Base-by-base conservation (phyloP, 2,888 invertebrate genomes). In the Sphaerophoria rueppellii region DNA sequence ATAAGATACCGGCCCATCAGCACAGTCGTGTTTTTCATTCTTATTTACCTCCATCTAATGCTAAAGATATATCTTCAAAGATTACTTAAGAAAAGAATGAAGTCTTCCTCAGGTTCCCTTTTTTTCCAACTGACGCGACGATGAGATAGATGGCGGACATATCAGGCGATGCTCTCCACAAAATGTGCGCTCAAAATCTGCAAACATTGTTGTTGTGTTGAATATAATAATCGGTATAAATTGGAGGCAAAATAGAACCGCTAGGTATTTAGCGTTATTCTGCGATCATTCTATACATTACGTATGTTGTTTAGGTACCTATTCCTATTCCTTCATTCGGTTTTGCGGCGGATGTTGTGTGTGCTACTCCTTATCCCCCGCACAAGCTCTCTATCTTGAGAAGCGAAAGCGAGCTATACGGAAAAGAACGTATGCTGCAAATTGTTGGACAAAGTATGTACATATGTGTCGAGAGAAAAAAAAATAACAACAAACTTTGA, bases 181-280 rank as follows among this genome's bases (percentile, higher is more conserved):
- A 67, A 73, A 61, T 50, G 61, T 73, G 61, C 78, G 78, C 55
- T 50, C 16, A 54, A 65, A 55, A 50, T 63, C 32, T 69, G 24
- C 46, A 48, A 12, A 60, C 7, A 73, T 70, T 63, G 70, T 63
- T 34, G 73, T 78, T 16, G 55, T 61, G 46, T 52, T 67, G 16
- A 60, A 37, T 65, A 63, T 12, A 50, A 24, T 24, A 24, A 24
- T 24, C 24, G 24, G 24, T 11, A 12, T 24, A n/a, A 37, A 40
- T 58, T 61, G 67, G 24, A 57, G 24, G 35, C 50, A 34, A 34
- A 57, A 73, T 85, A 80, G 75, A 85, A 85, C 83, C 80, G 83
- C 80, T 80, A 85, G 76, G 76, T 85, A 85, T 80, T 85, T 85
- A 85, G 76, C 71, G 79, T 71, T 83, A 75, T 78, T 79, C 79